Base-by-base conservation (phyloP, 2,888 invertebrate genomes). In the Eremobia ochroleuca region DNA sequence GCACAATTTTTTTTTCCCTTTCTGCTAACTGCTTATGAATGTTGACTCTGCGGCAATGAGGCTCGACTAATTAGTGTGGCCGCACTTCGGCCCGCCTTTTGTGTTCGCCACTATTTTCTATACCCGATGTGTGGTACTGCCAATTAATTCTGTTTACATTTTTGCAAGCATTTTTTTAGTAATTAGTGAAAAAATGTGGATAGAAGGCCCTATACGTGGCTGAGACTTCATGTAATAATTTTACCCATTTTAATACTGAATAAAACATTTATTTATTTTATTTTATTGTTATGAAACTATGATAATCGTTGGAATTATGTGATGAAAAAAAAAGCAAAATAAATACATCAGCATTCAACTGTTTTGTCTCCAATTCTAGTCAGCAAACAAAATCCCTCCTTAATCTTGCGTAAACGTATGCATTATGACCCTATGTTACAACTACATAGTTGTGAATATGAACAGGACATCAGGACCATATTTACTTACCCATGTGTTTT, bases 21-120 rank as follows among this genome's bases (percentile, higher is more conserved):
- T 37, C 58, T 69, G 46, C 64, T 49, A 83, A 84, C 65, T 37
- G 71, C 55, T 68, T 62, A 52, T 83, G 62, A 70, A 67, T 73
- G 59, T 37, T 49, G 55, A 59, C 59, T 68, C n/a, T 49, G 69
- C 62, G 25, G 72, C 52, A 31, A 73, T 66, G 37, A 46, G 52
- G 58, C 49, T 21, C 68, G 59, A 79, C 85, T 79, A 62, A 87
- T 79, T 79, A 74, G 55, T 58, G 59, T 55, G 68, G 70, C 61
- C 49, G 31, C 64, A 15, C 52, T 25, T 62, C 64, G 8, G 31
- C 18, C 11, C 21, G 34, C 55, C 28, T 76, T 62, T 82, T 82
- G 61, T 76, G 34, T 70, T 61, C 37, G 15, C 76, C 31, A 66
- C 21, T 75, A 49, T 70, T 85, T 58, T 55, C 46, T 43, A 59